Conservation (phyloP, 2,797 vertebrate species). For the Pangasius macronema region DNA sequence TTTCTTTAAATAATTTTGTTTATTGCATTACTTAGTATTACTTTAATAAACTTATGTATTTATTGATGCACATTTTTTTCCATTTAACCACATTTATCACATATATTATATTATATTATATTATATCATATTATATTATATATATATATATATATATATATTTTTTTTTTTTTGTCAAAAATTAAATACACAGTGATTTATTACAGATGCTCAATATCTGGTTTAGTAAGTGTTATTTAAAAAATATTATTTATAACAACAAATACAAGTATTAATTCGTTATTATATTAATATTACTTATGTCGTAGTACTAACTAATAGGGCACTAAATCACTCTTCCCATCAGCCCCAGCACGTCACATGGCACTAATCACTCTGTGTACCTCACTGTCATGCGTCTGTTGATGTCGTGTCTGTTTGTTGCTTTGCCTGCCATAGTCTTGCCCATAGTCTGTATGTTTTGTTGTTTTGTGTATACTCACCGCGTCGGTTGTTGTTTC, state of each 20-base stretch:
- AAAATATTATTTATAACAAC: neutral
- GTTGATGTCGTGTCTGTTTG: no score
- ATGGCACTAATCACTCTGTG: no score
- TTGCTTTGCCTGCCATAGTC: no score
- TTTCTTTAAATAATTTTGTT: neutral
- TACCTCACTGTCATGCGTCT: no score
- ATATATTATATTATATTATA: neutral
- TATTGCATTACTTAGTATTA: neutral
- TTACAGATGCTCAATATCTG: neutral
- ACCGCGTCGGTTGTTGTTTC: no score
- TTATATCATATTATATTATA: neutral
- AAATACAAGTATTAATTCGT: neutral
- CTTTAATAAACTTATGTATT: neutral
- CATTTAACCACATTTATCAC: neutral
- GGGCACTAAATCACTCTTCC: no score
- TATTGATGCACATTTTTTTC: neutral
- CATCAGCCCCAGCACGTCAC: no score
- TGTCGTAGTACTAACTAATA: no score
- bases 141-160: no score
- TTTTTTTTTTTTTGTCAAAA: neutral
- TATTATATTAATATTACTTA: neutral
- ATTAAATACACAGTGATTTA: neutral
- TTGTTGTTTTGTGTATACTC: no score
- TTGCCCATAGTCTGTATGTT: no score
- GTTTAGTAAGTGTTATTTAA: neutral